Base-by-base conservation (phyloP, 2,113 vertebrate species). In the Semnornis frantzii region DNA sequence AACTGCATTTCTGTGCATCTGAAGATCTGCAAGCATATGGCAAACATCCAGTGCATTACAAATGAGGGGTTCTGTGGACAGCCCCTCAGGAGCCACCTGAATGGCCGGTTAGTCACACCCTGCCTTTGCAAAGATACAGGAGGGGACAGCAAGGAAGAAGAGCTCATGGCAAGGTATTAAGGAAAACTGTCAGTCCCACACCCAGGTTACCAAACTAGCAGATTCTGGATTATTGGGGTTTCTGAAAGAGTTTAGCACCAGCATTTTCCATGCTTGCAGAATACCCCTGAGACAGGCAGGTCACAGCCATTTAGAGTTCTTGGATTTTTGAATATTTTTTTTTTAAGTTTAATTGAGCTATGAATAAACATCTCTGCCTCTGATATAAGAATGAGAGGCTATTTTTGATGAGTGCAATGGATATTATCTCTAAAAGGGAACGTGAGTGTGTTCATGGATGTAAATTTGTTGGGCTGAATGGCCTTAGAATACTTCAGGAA, bases 361-460 rank as follows among this genome's bases (percentile, higher is more conserved):
- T 89, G 83, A 94, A 95, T 87, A 92, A 80, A n/a, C 52, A 83
- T 80, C 64, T 93, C 39, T 72, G 59, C 58, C 12, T 88, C 58
- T 46, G 74, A 69, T 25, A 50, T 8, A 71, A 87, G 88, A 88
- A 81, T 11, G 20, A 94, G 46, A 88, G 60, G 0, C 0, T 58
- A 27, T 9, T 88, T 94, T 62, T 81, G 83, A 89, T 84, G 79
- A 92, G 18, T 15, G 15, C 57, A 77, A 64, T 68, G 66, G 91
- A 75, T 87, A 79, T 76, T 73, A 73, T 83, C 89, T 88, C 77
- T 90, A n/a, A 92, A 84, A 90, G 42, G 33, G 42, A 42, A 48
- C 46, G 28, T 50, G 77, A 59, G 5, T 63, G 5, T 58, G 57
- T 81, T 71, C 80, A 62, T 71, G 82, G 46, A 64, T 69, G 64